Conservation (phyloP, 1,140 invertebrate species). For the Oppia nitens region DNA sequence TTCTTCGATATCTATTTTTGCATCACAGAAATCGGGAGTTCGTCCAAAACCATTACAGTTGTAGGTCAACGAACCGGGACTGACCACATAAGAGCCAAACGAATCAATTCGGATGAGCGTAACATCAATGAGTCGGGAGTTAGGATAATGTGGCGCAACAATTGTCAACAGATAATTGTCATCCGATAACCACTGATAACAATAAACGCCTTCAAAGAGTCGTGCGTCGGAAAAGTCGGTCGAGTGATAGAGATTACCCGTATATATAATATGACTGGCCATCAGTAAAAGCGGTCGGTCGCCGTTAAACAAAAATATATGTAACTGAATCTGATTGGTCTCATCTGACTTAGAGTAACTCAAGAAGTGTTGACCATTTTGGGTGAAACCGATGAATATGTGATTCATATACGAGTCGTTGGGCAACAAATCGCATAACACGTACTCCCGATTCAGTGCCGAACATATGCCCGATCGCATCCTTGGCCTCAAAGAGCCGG, state of each 20-base stretch:
- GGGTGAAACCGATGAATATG: not conserved
- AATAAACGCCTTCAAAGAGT: not conserved
- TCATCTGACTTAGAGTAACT: not conserved
- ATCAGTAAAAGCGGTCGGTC: not conserved
- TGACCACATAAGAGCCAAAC: not conserved
- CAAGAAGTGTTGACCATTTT: constrained; percentile 1
- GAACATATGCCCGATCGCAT: not conserved
- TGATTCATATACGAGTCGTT: not conserved
- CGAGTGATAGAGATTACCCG: not conserved
- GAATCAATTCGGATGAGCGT: not conserved
- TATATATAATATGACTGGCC: not conserved
- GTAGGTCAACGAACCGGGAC: not conserved
- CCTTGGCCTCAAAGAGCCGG: too few relatives aligned
- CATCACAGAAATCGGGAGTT: not conserved
- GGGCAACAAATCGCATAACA: not conserved
- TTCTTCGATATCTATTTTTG: not conserved
- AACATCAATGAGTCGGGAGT: not conserved
- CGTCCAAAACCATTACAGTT: not conserved
- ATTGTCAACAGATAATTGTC: not conserved
- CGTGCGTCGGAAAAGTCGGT: not conserved
- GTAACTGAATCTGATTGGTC: not conserved
- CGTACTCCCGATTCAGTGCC: not conserved
- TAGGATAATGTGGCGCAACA: not conserved
- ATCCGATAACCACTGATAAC: not conserved
- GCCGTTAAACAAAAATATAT: not conserved